Evolutionary conservation across 2,113 vertebrate species (phyloP), one percentile per base, ranked within the genome.

Genomic region (Myanophis thanlyinensis): DNA sequence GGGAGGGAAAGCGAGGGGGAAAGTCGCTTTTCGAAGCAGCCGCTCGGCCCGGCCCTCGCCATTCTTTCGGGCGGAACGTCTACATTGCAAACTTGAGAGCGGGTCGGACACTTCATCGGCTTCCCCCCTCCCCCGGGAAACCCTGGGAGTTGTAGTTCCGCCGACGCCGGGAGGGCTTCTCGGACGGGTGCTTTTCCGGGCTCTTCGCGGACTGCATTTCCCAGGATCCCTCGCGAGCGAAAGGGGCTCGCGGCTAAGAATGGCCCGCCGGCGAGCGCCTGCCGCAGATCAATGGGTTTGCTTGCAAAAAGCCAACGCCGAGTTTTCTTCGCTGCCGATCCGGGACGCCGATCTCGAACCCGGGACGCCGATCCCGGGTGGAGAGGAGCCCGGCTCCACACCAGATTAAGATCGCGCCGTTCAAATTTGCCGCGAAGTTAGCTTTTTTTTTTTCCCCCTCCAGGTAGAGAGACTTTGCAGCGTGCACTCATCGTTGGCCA

Each of bases 11-110:
- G 49, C 13, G 30, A 15, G 10, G 44, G 47, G 5, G 49, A 7
- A 13, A 47, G 10, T 6, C 67, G 40, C 23, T 67, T 53, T 13
- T 22, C 87, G 12, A 12, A 25, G 10, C 30, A 23, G 87, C 62
- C 35, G 40, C 23, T 44, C 10, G 15, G 51, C 18, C 44, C 52
- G 89, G 51, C 30, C 52, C 48, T 30, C 47, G 25, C 48, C 35
- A 56, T 47, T 87, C 84, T n/a, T 51, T 27, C n/a, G 27, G 85
- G 44, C 25, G 48, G 88, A 92, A 85, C 56, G 92, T 56, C 88
- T 89, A 59, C 52, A 85, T 49, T 44, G 59, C 88, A 86, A 93
- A 93, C 92, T 93, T 85, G 13, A 59, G 54, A 85, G 88, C 88
- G 44, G 8, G 67, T 56, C 53, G 85, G 92, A 48, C 52, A 8